Percentiles rank a stretch among this genome's conserved stretches.
Evolutionary conservation across 2,888 invertebrate species (phyloP).

Genomic region (Therioaphis trifolii): DNA sequence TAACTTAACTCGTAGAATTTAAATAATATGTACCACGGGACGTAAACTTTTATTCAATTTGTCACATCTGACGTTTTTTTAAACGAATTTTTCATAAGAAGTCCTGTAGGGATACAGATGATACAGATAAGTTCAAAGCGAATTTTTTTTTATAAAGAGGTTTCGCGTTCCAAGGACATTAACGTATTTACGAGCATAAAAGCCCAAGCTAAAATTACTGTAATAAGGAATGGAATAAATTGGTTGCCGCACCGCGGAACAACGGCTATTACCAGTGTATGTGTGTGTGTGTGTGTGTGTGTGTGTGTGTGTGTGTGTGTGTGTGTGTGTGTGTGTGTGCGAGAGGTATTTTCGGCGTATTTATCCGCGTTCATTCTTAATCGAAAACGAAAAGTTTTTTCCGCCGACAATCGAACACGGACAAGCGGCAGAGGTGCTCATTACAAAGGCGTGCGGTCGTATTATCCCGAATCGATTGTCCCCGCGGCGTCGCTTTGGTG

Average conservation of each 20-base stretch:
- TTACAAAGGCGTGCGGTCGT: slow-evolving; percentile 6
- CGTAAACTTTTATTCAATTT: slow-evolving; percentile 35
- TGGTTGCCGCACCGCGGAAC: neutral
- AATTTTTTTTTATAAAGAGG: slow-evolving; percentile 28
- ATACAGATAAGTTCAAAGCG: slow-evolving; percentile 11
- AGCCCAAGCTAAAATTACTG: neutral
- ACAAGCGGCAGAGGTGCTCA: neutral
- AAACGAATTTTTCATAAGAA: slow-evolving; percentile 8
- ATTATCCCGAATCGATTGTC: slow-evolving; percentile 22
- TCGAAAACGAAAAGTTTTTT: slow-evolving; percentile 33
- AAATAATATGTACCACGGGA: slow-evolving; percentile 27
- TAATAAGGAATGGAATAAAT: slow-evolving; percentile 1
- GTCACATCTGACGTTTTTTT: slow-evolving; percentile 26
- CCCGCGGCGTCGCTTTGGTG: neutral
- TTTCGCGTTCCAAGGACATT: neutral
- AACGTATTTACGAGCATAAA: neutral
- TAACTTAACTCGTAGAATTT: slow-evolving; percentile 28
- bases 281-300: too few species aligned
- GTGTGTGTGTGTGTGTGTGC: too few species aligned
- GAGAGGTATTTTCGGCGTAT: neutral
- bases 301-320: too few species aligned
- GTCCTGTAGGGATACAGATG: neutral
- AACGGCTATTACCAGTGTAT: neutral
- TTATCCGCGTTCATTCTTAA: slow-evolving; percentile 30
- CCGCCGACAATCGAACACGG: neutral